These are phyloP conservation scores for Drosophila paranaensis DNA, from an alignment of 2,888 invertebrate species.

Conservation along the genomic window DNA sequence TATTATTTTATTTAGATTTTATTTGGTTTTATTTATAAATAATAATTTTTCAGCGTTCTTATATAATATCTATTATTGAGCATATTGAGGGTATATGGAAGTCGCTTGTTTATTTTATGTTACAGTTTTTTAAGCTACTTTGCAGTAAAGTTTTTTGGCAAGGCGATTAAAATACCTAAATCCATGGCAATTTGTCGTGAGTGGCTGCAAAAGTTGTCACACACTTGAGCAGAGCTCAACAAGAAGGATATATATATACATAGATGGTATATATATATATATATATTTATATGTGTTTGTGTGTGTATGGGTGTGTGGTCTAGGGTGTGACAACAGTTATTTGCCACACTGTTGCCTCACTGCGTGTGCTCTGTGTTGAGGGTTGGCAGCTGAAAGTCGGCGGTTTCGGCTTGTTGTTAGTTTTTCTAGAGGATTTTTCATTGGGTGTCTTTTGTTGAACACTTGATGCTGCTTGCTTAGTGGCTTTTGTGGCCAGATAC, in stretches of 20 bases:
- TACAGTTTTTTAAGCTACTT: constrained; percentile 39
- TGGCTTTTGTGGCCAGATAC: constrained; percentile 49
- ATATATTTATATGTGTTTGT: not conserved
- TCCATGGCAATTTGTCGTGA: constrained; percentile 74
- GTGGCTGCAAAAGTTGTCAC: constrained; percentile 64
- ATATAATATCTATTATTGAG: too few relatives aligned
- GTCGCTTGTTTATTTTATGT: not conserved
- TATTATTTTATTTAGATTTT: not conserved
- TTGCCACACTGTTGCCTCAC: constrained; percentile 74
- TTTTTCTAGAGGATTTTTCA: constrained; percentile 40
- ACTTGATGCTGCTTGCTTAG: constrained; percentile 35
- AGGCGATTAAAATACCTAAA: constrained; percentile 61
- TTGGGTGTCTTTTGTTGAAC: constrained; percentile 39
- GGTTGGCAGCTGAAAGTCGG: constrained; percentile 39
- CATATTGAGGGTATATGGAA: not conserved
- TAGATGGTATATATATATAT: constrained; percentile 13
- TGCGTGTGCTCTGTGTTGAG: constrained; percentile 10
- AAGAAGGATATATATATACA: constrained; percentile 25
- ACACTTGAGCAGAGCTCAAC: constrained; percentile 69
- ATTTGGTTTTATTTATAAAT: not conserved
- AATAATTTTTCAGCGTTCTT: too few relatives aligned
- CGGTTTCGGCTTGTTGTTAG: constrained; percentile 29
- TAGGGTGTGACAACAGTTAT: constrained; percentile 66
- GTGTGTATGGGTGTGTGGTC: constrained; percentile 10
- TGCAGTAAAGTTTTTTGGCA: constrained; percentile 33